Evolutionary conservation across 1,140 invertebrate genomes (phyloP), one percentile per base, ranked within the genome.

Genomic region (Lordiphosa collinella): DNA sequence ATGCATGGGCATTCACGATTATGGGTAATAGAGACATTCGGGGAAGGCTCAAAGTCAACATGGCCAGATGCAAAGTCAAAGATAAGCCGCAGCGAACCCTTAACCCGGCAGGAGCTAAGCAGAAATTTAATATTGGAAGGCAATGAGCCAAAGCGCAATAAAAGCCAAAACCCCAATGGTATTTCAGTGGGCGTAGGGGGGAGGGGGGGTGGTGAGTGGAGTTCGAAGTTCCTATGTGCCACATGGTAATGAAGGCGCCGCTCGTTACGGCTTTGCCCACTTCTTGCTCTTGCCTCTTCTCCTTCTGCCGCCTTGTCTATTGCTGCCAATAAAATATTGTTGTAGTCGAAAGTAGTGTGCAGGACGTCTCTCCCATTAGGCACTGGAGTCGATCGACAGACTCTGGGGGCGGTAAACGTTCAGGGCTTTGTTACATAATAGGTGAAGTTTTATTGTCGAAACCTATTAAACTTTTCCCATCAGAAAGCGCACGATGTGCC

Each of bases 361-460:
- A 40, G 34, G 16, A 37, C 11, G 41, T 31, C 25, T 40, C 53
- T 29, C 34, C 41, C 35, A 41, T 44, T 43, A 47, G 62, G 32
- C 56, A 14, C 11, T 44, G 7, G 48, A 54, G 44, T 70, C 76
- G 71, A 80, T 80, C 76, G 66, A 76, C 63, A 59, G 35, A 18
- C 50, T 40, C 51, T 35, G 13, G 44, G 14, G 41, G 34, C 53
- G 69, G 71, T 55, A 76, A 82, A 66, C 65, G 78, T 67, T 67
- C 66, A 41, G 57, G 59, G 73, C 66, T 84, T 84, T 84, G 78
- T 84, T 84, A 85, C 73, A 84, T 84, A 85, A 84, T 84, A 85
- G 78, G 80, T 84, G 78, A 84, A 84, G 78, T 84, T 84, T 84
- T 84, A 84, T 84, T 84, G 78, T 84, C 79, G 78, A 84, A 84